Evolutionary conservation across 35 echinoderm and acorn worm species (phyloP).

Genomic region (Antedon bifida): DNA sequence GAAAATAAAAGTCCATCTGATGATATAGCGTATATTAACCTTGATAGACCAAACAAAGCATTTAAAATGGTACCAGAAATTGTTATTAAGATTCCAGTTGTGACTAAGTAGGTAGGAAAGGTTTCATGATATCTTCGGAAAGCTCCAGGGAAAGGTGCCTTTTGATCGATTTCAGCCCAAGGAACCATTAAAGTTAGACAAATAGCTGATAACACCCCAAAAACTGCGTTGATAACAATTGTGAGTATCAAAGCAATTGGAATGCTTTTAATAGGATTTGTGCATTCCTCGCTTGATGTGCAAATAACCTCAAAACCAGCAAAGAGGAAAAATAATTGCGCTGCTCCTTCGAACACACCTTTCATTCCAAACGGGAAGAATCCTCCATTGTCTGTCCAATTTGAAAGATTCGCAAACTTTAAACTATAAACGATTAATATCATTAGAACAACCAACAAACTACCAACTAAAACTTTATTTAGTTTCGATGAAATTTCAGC

Average conservation of each 20-base stretch:
- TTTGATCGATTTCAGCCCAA: conserved; percentile 19
- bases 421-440: conserved; percentile 10
- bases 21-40: conserved; percentile 76
- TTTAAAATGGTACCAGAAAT: conserved; percentile 72
- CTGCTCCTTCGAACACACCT: conserved; percentile 79
- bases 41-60: conserved; percentile 50
- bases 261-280: conserved; percentile 61
- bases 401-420: neutral
- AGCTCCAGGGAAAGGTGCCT: conserved; percentile 46
- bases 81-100: conserved; percentile 34
- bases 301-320: conserved; percentile 89
- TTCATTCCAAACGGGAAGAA: conserved; percentile 77
- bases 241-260: conserved; percentile 58
- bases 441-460: conserved; percentile 5
- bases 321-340: conserved; percentile 79
- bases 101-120: conserved; percentile 25
- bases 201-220: conserved; percentile 42
- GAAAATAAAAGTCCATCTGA: conserved; percentile 66
- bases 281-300: conserved; percentile 75
- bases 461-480: neutral
- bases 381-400: conserved; percentile 47
- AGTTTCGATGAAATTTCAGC: neutral
- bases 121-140: conserved; percentile 22
- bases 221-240: conserved; percentile 35
- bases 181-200: conserved; percentile 69